These are phyloP conservation scores for Hemaris fuciformis DNA, from an alignment of 2,888 invertebrate species.

Conservation along the genomic window DNA sequence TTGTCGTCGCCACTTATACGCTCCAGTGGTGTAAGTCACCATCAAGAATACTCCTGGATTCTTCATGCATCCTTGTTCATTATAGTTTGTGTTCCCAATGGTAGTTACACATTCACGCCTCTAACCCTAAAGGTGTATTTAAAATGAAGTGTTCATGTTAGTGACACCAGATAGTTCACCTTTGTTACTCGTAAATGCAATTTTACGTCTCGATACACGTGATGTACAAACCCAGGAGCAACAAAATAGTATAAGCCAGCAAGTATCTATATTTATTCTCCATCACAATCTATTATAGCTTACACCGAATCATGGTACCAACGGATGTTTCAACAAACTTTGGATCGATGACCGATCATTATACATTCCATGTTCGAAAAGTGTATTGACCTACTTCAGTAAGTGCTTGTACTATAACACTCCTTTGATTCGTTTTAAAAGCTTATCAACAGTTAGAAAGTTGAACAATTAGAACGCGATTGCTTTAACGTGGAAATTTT, in stretches of 20 bases:
- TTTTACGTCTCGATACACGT: too few species aligned
- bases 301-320: neutral
- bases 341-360: neutral
- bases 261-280: too few species aligned
- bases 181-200: too few species aligned
- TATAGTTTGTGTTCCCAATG: neutral
- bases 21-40: constrained; percentile 32
- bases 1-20: constrained; percentile 46
- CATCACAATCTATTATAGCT: neutral
- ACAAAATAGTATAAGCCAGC: too few species aligned
- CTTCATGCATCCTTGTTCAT: neutral
- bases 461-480: neutral
- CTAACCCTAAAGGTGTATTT: too few species aligned
- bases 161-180: too few species aligned
- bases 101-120: too few species aligned
- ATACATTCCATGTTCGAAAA: neutral
- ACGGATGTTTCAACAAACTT: neutral
- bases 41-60: constrained; percentile 2
- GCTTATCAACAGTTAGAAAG: constrained; percentile 2
- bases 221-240: too few species aligned
- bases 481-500: constrained; percentile 1
- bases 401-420: constrained; percentile 14
- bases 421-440: constrained; percentile 19
- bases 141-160: too few species aligned
- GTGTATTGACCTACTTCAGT: constrained; percentile 19